Evolutionary conservation across 30 jellyfish, hydroid and myxozoan genomes (phyloP).

Genomic region (Turritopsis rubra): DNA sequence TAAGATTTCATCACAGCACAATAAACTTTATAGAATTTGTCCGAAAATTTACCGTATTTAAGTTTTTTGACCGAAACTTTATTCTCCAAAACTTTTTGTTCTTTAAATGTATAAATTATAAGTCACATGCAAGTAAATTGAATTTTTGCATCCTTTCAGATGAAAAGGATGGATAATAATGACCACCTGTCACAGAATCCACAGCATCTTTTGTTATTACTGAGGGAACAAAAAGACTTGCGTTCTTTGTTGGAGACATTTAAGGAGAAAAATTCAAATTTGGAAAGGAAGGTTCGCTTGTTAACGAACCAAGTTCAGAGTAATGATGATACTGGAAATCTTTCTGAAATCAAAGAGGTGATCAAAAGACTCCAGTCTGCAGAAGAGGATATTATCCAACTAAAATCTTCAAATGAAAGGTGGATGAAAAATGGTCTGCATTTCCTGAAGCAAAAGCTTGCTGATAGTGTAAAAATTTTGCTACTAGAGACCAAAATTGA

Average conservation of each 20-base stretch:
- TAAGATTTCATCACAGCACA: too few relatives aligned
- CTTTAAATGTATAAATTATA: too few relatives aligned
- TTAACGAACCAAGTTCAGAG: not conserved
- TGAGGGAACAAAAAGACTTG: not conserved
- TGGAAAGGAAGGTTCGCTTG: not conserved
- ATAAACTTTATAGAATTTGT: too few relatives aligned
- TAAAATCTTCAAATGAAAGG: not conserved
- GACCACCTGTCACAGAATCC: not conserved
- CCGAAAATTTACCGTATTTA: too few relatives aligned
- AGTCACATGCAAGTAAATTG: too few relatives aligned
- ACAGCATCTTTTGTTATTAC: not conserved
- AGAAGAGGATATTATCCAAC: not conserved
- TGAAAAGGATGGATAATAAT: not conserved
- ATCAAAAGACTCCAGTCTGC: not conserved
- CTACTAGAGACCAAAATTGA: not conserved
- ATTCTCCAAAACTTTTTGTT: too few relatives aligned
- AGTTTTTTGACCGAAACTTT: too few relatives aligned
- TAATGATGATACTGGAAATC: not conserved
- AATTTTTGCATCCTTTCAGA: not conserved
- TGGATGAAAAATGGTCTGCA: not conserved
- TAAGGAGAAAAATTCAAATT: not conserved
- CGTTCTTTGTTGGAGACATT: not conserved
- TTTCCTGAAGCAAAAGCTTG: not conserved
- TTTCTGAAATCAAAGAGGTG: not conserved
- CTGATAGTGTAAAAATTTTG: not conserved